phyloP scores from a whole-genome alignment of 1,140 invertebrate genomes.

The Rhynchophorus ferrugineus region DNA sequence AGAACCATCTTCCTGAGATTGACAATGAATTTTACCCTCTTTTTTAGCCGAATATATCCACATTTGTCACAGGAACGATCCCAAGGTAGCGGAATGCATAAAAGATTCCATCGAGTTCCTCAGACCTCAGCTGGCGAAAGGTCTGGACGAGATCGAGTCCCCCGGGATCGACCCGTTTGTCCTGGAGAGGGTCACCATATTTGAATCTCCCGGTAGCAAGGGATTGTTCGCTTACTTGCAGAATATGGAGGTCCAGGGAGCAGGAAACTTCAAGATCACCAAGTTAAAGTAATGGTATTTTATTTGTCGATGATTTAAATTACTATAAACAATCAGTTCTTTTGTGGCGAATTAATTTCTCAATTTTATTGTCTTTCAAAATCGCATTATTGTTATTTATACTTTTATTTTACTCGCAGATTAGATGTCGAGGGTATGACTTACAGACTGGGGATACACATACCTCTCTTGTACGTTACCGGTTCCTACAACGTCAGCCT shows the following conservation, averaged over 20 bases:
- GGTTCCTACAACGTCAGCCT: conserved; percentile 49
- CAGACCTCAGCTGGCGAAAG: conserved; percentile 50
- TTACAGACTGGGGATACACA: conserved; percentile 17
- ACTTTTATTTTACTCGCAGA: conserved; percentile 13
- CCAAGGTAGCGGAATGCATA: conserved; percentile 56
- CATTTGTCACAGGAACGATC: conserved; percentile 54
- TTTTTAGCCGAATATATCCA: conserved; percentile 59
- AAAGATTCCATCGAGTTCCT: conserved; percentile 54
- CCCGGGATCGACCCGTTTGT: conserved; percentile 57
- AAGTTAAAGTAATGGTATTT: conserved; percentile 15
- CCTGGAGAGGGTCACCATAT: conserved; percentile 44
- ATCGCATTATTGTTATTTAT: no score
- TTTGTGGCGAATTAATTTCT: no score
- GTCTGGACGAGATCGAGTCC: conserved; percentile 60
- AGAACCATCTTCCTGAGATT: no score
- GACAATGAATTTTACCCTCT: no score
- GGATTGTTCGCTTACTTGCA: conserved; percentile 5
- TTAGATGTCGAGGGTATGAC: conserved; percentile 18
- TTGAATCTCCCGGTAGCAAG: conserved; percentile 3
- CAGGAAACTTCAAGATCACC: conserved; percentile 19
- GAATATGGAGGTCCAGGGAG: conserved; percentile 8
- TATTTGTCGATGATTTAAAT: no score
- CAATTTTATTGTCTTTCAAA: no score
- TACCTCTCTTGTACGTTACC: conserved; percentile 8
- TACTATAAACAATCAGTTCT: no score